Conservation (phyloP, 2,888 invertebrate species). For the Nephrocerus scutellatus region DNA sequence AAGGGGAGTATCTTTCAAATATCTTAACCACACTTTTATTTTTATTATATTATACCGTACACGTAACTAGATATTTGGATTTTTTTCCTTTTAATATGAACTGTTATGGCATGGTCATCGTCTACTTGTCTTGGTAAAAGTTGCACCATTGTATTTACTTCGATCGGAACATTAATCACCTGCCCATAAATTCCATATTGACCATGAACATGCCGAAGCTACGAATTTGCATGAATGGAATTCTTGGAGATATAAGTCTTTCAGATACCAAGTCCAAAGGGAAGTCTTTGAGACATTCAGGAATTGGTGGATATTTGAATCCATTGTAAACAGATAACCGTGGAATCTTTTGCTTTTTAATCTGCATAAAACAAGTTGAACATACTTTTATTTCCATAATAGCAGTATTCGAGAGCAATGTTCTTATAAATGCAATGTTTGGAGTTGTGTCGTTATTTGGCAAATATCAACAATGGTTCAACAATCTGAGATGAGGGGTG, state of each 20-base stretch:
- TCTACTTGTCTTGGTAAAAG: slow-evolving; percentile 24
- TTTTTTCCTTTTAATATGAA: too few relatives aligned
- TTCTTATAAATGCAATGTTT: not conserved
- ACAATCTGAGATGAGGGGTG: too few relatives aligned
- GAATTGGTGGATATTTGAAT: slow-evolving; percentile 12
- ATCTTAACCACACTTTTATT: slow-evolving; percentile 26
- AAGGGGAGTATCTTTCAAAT: slow-evolving; percentile 21
- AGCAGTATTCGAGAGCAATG: not conserved
- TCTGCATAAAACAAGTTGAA: not conserved
- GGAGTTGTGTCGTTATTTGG: not conserved
- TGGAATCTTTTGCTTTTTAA: slow-evolving; percentile 5
- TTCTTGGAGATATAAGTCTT: slow-evolving; percentile 20
- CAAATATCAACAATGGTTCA: too few relatives aligned
- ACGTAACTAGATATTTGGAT: slow-evolving; percentile 27
- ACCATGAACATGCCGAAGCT: slow-evolving; percentile 27
- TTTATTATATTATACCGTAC: slow-evolving; percentile 24
- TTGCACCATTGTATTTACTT: slow-evolving; percentile 26
- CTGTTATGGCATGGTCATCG: slow-evolving; percentile 28
- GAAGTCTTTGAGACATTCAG: slow-evolving; percentile 17
- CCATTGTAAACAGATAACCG: slow-evolving; percentile 6
- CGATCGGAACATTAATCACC: slow-evolving; percentile 30
- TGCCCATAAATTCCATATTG: slow-evolving; percentile 29
- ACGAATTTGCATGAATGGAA: slow-evolving; percentile 28
- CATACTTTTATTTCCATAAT: not conserved
- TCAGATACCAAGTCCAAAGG: slow-evolving; percentile 23